Evolutionary conservation across 2,113 vertebrate species (phyloP).

Genomic region (Tinamus guttatus): DNA sequence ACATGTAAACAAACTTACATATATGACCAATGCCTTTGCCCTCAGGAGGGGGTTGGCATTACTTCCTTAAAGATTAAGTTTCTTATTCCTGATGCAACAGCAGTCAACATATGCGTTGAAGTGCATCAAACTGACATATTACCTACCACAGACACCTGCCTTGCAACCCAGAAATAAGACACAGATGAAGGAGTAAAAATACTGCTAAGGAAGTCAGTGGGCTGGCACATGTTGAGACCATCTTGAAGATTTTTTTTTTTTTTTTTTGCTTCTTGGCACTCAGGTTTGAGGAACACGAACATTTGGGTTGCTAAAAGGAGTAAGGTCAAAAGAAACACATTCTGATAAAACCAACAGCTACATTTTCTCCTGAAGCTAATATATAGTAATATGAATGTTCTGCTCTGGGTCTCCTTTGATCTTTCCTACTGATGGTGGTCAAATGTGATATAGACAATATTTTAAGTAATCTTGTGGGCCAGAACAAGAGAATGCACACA

Average conservation of each 20-base stretch:
- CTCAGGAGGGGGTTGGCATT: neutral
- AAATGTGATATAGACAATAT: neutral
- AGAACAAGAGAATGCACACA: neutral
- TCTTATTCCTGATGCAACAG: neutral
- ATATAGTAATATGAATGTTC: neutral
- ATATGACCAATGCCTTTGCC: neutral
- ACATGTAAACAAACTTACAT: fast-evolving
- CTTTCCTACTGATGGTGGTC: neutral
- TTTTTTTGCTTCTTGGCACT: neutral
- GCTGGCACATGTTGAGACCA: neutral
- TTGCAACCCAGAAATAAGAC: neutral
- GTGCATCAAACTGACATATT: neutral
- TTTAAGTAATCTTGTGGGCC: neutral
- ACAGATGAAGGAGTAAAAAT: neutral
- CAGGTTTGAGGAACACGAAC: neutral
- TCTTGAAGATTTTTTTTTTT: neutral
- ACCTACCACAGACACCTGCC: neutral
- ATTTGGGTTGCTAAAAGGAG: neutral
- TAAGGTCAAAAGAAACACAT: slow-evolving; percentile 5
- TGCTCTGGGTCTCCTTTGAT: neutral
- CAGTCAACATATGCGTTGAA: neutral
- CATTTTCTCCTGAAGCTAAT: neutral
- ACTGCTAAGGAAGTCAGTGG: neutral
- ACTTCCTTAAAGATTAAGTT: neutral
- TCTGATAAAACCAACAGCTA: neutral